Evolutionary conservation across 2,888 invertebrate species (phyloP).

Genomic region (Acronicta psi): DNA sequence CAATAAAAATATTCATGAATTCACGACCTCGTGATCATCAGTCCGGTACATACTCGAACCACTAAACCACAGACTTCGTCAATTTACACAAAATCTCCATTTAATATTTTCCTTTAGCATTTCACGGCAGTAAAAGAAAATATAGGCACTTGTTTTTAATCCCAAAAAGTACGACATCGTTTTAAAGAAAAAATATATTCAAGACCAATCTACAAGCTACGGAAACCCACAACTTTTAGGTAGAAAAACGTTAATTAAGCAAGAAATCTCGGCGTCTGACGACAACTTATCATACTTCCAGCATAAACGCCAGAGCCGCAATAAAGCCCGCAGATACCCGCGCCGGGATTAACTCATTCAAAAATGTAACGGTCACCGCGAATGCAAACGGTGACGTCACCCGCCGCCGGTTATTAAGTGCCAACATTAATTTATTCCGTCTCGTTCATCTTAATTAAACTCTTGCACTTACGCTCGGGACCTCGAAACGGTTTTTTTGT

Average conservation of each 20-base stretch:
- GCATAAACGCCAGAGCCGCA: constrained; percentile 27
- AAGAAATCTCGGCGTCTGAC: constrained; percentile 18
- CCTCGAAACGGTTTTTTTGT: constrained; percentile 9
- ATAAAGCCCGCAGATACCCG: constrained; percentile 44
- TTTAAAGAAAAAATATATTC: not conserved
- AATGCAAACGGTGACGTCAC: constrained; percentile 65
- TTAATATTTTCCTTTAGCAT: too few relatives aligned
- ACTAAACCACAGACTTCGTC: too few relatives aligned
- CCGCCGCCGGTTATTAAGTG: constrained; percentile 60
- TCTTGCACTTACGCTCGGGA: constrained; percentile 65
- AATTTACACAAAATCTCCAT: too few relatives aligned
- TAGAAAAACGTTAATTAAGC: constrained; percentile 43
- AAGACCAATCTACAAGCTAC: not conserved
- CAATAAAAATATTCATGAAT: too few relatives aligned
- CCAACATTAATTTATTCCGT: constrained; percentile 67
- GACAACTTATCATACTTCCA: constrained; percentile 48
- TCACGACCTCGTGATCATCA: too few relatives aligned
- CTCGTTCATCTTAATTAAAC: constrained; percentile 70
- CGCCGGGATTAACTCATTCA: constrained; percentile 58
- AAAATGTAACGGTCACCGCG: constrained; percentile 59
- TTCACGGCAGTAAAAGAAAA: not conserved
- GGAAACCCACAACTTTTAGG: not conserved
- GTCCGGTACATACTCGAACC: too few relatives aligned
- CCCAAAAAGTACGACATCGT: not conserved
- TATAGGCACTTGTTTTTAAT: not conserved